A percentile compares a stretch with the other conserved stretches of the same genome.
These are phyloP conservation scores for pig (Sus scrofa) DNA, from an alignment of 2,113 vertebrate species.

Conservation along the genomic window DNA sequence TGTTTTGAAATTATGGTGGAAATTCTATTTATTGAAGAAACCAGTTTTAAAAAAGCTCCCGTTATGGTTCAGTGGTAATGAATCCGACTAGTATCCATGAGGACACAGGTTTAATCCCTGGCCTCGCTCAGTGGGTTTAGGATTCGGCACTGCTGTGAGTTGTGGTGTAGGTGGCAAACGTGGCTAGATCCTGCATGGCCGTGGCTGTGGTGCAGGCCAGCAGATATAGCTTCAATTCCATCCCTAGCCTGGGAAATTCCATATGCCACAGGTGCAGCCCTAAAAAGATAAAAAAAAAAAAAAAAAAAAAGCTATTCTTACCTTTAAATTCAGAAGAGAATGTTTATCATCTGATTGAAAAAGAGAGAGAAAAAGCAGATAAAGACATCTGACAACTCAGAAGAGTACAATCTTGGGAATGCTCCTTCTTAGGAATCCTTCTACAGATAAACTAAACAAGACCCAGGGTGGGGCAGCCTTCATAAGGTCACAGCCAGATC, in stretches of 20 bases:
- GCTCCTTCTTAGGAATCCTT: not conserved
- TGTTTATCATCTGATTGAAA: conserved; percentile 79
- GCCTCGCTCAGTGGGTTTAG: too few relatives aligned
- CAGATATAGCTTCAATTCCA: too few relatives aligned
- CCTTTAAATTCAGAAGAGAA: conserved; percentile 83
- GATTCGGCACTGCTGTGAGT: too few relatives aligned
- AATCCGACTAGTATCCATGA: too few relatives aligned
- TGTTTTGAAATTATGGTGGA: conserved; percentile 1
- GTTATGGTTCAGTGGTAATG: too few relatives aligned
- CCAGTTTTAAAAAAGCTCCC: not conserved
- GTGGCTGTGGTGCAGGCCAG: too few relatives aligned
- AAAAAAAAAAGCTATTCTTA: conserved; percentile 70
- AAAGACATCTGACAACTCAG: not conserved
- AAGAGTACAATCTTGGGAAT: not conserved
- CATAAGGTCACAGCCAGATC: not conserved
- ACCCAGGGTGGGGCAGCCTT: fast-evolving
- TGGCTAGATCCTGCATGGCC: too few relatives aligned
- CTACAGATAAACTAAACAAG: not conserved
- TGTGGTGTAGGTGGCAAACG: too few relatives aligned
- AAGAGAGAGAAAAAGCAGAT: conserved; percentile 24
- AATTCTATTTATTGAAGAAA: conserved; percentile 33
- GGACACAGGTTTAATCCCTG: too few relatives aligned
- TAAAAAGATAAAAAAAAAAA: too few relatives aligned
- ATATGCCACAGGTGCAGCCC: too few relatives aligned
- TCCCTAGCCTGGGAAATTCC: too few relatives aligned